phyloP scores from a whole-genome alignment of 2,113 vertebrate species.

The Bagarius yarrelli region DNA sequence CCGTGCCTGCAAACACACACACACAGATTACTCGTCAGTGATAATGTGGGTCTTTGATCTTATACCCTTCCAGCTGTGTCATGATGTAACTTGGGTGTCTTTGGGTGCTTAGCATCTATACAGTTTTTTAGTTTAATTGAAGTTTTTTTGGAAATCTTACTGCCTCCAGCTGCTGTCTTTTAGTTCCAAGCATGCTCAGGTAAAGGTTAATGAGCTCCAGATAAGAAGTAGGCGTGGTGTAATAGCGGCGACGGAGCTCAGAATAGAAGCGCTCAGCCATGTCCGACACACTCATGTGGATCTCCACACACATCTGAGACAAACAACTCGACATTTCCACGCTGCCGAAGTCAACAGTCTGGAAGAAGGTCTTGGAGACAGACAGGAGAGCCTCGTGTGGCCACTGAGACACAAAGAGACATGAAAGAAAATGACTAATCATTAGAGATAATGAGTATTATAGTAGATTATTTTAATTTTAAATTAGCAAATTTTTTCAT shows the following conservation, averaged over 20 bases:
- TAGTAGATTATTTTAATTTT: no score
- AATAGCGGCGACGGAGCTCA: constrained; percentile 78
- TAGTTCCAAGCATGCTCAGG: constrained; percentile 75
- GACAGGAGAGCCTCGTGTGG: constrained; percentile 81
- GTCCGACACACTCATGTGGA: constrained; percentile 77
- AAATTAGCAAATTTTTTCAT: no score
- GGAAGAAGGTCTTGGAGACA: constrained; percentile 79
- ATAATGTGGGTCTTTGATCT: not conserved
- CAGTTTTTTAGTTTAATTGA: not conserved
- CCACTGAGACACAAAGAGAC: constrained; percentile 63
- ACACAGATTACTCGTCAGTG: not conserved
- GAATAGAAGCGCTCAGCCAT: constrained; percentile 78
- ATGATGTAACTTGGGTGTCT: not conserved
- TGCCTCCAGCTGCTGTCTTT: constrained; percentile 72
- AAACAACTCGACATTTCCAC: constrained; percentile 74
- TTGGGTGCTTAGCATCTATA: no score
- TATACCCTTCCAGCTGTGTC: not conserved
- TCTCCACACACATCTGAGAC: constrained; percentile 81
- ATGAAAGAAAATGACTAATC: not conserved
- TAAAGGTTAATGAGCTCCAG: constrained; percentile 86
- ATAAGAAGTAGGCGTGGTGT: constrained; percentile 84
- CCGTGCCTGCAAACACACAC: constrained; percentile 67
- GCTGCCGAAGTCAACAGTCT: constrained; percentile 69
- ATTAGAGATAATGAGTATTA: no score
- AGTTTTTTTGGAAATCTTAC: constrained; percentile 58